Evolutionary conservation across 2,888 invertebrate genomes (phyloP).

Genomic region (Diaphora mendica): DNA sequence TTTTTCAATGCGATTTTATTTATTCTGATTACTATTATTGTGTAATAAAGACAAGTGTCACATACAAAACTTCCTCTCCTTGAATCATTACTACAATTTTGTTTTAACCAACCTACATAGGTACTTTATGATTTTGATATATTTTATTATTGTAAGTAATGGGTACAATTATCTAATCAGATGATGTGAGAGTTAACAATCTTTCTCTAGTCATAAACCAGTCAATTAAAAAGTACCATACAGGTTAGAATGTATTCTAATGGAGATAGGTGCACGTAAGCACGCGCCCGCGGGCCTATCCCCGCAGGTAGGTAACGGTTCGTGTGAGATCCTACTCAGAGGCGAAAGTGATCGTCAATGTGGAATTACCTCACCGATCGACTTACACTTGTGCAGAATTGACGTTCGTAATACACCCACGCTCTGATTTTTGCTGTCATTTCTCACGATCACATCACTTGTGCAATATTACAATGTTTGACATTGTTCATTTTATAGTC

Average conservation of each 20-base stretch:
- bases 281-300: conserved; percentile 6
- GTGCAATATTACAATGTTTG: conserved; percentile 67
- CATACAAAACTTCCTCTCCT: neutral
- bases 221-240: conserved; percentile 29
- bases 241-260: conserved; percentile 32
- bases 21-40: too few relatives aligned
- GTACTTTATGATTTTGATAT: neutral
- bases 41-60: too few relatives aligned
- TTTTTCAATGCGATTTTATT: too few relatives aligned
- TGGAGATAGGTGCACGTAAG: conserved; percentile 11
- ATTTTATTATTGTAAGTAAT: conserved; percentile 7
- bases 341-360: conserved; percentile 75
- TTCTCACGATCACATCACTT: conserved; percentile 79
- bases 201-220: conserved; percentile 27
- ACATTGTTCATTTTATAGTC: conserved; percentile 68
- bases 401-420: conserved; percentile 79
- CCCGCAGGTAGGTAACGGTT: conserved; percentile 23
- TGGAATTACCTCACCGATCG: conserved; percentile 74
- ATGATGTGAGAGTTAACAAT: conserved; percentile 21
- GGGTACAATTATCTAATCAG: conserved; percentile 21
- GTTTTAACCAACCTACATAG: neutral
- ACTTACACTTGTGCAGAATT: conserved; percentile 69
- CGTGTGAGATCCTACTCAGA: conserved; percentile 61
- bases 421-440: conserved; percentile 76
- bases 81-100: neutral